Base-by-base conservation (phyloP, 2,888 invertebrate genomes). In the Sphaeridia pumilis region DNA sequence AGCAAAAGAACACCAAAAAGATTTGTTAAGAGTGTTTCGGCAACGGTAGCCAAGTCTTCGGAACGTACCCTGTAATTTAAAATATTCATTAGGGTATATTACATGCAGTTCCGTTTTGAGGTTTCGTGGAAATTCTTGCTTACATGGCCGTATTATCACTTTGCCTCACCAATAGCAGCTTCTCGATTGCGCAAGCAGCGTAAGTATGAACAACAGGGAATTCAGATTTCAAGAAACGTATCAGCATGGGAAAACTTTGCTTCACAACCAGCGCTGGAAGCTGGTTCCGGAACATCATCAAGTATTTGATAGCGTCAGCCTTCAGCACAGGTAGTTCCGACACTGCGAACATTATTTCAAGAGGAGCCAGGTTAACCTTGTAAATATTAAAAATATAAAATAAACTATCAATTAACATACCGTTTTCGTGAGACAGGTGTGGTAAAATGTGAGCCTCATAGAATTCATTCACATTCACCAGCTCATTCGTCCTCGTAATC, bases 261-360 rank as follows among this genome's bases (percentile, higher is more conserved):
- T 83, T 70, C 35, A 95, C 74, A 12, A 84, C 74, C 59, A 88
- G 85, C 45, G 79, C 78, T 0, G 90, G 87, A 57, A 98, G 75
- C 65, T 95, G 79, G 53, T 86, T 86, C 54, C 98, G 79, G 73
- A 98, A 98, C 4, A 88, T 89, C 83, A 97, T 93, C 10, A 97
- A 72, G 69, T 90, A 98, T 70, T 97, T 97, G 49, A 99, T 82
- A 2, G 90, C 86, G 70, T 95, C 97, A 0, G 97, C 94, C 70
- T 94, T 94, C 27, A 99, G 72, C 1, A 99, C 90, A 0, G 94
- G 90, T 56, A 84, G 72, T 64, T 84, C 83, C 67, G 86, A 84
- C 7, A 90, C 90, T 90, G 73, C 58, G 78, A 38, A 17, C 5
- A 10, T 4, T 38, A 38, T 38, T 10, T 38, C 46, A 38, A 45